Evolutionary conservation across 2,113 vertebrate genomes (phyloP).

Genomic region (Serilophus lunatus): DNA sequence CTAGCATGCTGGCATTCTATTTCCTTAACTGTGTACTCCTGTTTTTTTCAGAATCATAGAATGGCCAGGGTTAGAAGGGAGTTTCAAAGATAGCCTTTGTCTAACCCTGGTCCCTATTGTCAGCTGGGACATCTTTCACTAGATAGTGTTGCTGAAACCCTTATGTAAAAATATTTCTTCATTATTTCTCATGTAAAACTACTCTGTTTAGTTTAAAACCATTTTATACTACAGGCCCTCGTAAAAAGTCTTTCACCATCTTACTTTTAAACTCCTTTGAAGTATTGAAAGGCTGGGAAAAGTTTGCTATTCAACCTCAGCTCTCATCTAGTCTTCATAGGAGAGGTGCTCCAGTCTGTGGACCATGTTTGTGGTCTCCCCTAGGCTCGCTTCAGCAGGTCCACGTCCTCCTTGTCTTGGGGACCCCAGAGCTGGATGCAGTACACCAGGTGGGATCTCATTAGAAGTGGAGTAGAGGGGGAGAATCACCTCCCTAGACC

Average conservation of each 20-base stretch:
- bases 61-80: neutral
- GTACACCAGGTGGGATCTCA: neutral
- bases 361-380: neutral
- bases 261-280: neutral
- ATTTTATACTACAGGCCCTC: neutral
- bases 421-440: rapidly evolving
- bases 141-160: neutral
- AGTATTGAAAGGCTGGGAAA: neutral
- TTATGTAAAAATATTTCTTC: neutral
- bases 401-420: rapidly evolving
- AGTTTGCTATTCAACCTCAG: neutral
- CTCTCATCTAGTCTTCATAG: neutral
- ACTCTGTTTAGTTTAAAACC: neutral
- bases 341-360: neutral
- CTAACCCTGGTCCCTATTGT: too few relatives aligned
- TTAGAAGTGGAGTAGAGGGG: rapidly evolving
- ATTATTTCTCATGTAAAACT: neutral
- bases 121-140: neutral
- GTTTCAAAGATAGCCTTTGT: neutral
- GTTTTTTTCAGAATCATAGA: neutral
- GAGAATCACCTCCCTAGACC: neutral
- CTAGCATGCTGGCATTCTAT: too few relatives aligned
- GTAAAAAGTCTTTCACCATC: neutral
- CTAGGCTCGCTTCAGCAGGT: neutral
- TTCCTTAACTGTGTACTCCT: neutral